These are phyloP conservation scores for Onchidella celtica DNA, from an alignment of 2,888 invertebrate genomes.

Conservation along the genomic window DNA sequence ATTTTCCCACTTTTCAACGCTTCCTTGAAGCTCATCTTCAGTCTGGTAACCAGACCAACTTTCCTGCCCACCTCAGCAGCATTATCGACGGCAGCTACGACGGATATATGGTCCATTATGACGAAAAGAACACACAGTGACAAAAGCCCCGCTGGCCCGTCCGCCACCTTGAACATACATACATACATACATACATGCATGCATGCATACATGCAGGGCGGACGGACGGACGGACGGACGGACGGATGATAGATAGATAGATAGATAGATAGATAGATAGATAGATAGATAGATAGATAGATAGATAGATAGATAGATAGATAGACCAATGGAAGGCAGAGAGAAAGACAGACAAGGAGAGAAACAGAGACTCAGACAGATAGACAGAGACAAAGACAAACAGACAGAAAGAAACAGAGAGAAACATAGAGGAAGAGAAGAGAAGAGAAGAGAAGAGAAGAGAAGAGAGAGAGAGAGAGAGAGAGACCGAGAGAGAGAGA, in stretches of 20 bases:
- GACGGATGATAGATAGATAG: not conserved
- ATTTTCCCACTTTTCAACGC: too few species aligned
- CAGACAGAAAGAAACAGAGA: not conserved
- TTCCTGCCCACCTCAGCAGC: not conserved
- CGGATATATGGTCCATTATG: not conserved
- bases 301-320: not conserved
- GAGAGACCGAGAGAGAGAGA: not conserved
- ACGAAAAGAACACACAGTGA: too few species aligned
- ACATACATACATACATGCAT: not conserved
- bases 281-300: not conserved
- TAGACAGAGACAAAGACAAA: not conserved
- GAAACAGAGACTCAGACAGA: not conserved
- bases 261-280: not conserved
- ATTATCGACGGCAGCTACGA: not conserved
- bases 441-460: not conserved
- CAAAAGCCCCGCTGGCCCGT: too few species aligned
- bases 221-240: not conserved
- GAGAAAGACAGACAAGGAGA: not conserved
- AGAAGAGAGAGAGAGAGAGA: not conserved
- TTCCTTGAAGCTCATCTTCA: too few species aligned
- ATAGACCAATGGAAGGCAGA: not conserved
- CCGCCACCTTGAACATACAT: too few species aligned
- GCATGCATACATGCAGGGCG: not conserved
- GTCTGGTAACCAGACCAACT: too few species aligned
- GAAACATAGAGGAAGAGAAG: not conserved